phyloP scores from a whole-genome alignment of 2,888 invertebrate species.

The Chrysopilus asiliformis region DNA sequence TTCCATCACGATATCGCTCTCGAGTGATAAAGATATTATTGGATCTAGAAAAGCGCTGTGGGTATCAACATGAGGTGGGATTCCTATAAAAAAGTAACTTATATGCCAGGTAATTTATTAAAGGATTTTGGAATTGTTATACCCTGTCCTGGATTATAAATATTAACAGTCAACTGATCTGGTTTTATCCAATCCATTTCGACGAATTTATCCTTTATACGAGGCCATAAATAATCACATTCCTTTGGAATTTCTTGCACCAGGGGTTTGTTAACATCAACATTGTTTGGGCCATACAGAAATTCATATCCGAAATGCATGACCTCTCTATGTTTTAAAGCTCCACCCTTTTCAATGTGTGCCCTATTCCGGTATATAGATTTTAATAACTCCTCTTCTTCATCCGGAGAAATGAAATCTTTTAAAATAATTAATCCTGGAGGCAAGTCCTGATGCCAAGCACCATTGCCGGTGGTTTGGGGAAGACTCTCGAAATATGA shows the following conservation, averaged over 20 bases:
- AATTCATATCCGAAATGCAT: slow-evolving; percentile 90
- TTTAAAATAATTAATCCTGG: slow-evolving; percentile 54
- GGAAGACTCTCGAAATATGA: slow-evolving; percentile 26
- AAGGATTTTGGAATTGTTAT: slow-evolving; percentile 13
- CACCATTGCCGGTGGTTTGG: slow-evolving; percentile 16
- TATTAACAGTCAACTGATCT: slow-evolving; percentile 76
- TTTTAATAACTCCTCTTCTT: slow-evolving; percentile 49
- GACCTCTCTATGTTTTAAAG: slow-evolving; percentile 69
- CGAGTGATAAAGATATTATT: slow-evolving; percentile 75
- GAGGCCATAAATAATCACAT: slow-evolving; percentile 50
- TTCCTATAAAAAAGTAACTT: slow-evolving; percentile 45
- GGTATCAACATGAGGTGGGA: slow-evolving; percentile 90
- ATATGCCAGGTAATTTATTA: neutral
- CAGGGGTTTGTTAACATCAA: slow-evolving; percentile 57
- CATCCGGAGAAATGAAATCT: slow-evolving; percentile 55
- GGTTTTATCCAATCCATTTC: slow-evolving; percentile 41
- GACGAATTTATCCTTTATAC: slow-evolving; percentile 35
- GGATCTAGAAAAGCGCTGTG: slow-evolving; percentile 87
- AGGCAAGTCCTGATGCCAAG: slow-evolving; percentile 40
- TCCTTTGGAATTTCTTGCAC: slow-evolving; percentile 52
- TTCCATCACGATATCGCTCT: slow-evolving; percentile 77
- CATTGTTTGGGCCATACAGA: slow-evolving; percentile 73
- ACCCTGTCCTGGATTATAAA: slow-evolving; percentile 75
- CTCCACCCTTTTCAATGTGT: slow-evolving; percentile 15
- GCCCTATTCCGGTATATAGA: slow-evolving; percentile 41